Percentiles rank a stretch among this genome's conserved stretches.
Evolutionary conservation across 2,797 vertebrate genomes (phyloP).

Genomic region (Lutjanus campechanus): DNA sequence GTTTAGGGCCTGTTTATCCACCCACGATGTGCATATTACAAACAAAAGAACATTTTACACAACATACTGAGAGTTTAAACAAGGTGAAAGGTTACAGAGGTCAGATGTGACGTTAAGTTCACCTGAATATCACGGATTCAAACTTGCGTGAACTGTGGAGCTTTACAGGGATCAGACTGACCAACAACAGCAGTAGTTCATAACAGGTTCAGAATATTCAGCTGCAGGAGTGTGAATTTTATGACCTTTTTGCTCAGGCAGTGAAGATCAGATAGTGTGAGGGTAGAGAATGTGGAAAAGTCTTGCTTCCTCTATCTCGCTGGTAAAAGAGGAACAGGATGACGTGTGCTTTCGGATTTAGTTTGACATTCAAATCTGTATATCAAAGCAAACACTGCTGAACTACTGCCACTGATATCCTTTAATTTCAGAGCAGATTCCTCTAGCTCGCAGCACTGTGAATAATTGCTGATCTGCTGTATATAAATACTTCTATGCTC

Average conservation of each 20-base stretch:
- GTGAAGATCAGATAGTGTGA: slow-evolving; percentile 1
- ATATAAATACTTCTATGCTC: background rate
- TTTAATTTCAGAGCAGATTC: slow-evolving; percentile 1
- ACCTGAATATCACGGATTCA: background rate
- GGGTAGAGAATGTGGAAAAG: background rate
- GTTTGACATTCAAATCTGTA: slow-evolving; percentile 6
- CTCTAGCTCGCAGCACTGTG: no score
- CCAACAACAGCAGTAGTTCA: background rate
- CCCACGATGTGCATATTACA: slow-evolving; percentile 34
- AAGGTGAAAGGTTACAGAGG: slow-evolving; percentile 49
- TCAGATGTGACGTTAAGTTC: slow-evolving; percentile 53
- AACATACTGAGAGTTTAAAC: slow-evolving; percentile 24
- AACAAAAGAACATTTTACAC: slow-evolving; percentile 40
- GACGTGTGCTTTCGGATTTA: background rate
- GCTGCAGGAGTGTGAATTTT: background rate
- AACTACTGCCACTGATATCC: background rate
- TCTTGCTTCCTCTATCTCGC: slow-evolving; percentile 22
- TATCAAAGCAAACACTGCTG: background rate
- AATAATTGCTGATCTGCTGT: background rate
- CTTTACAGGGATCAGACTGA: background rate
- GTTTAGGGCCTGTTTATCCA: slow-evolving; percentile 43
- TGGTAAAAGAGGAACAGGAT: slow-evolving; percentile 19
- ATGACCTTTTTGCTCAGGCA: background rate
- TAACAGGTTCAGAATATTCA: background rate
- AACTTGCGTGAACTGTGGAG: background rate